Conservation (phyloP, 23 tunicate genomes). For the Styela clava region DNA sequence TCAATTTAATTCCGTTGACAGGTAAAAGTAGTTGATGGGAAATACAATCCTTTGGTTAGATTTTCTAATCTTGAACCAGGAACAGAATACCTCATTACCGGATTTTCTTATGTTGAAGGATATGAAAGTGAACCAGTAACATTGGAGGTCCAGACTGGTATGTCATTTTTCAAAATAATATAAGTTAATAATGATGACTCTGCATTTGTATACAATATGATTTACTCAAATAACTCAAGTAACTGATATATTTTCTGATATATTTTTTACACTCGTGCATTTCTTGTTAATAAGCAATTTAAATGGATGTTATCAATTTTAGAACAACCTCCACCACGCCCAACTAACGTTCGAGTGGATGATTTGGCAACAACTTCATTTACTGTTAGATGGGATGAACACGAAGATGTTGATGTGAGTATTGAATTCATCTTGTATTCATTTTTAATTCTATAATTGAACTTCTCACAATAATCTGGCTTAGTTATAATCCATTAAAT, state of each 20-base stretch:
- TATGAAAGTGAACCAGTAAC: conserved; percentile 2
- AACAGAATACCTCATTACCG: conserved; percentile 21
- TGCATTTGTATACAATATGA: too few relatives aligned
- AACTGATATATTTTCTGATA: too few relatives aligned
- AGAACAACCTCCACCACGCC: not conserved
- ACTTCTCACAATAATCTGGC: too few relatives aligned
- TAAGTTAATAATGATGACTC: too few relatives aligned
- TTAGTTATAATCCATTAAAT: too few relatives aligned
- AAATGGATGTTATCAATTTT: too few relatives aligned
- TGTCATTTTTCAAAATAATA: not conserved
- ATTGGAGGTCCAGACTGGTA: conserved; percentile 9
- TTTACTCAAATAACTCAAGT: too few relatives aligned
- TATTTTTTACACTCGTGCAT: too few relatives aligned
- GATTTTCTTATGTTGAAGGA: not conserved
- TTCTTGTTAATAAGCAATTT: too few relatives aligned
- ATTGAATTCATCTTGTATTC: too few relatives aligned
- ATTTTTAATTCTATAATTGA: too few relatives aligned
- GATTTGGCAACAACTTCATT: not conserved
- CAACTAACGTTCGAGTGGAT: not conserved
- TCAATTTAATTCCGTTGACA: too few relatives aligned
- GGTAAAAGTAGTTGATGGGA: not conserved
- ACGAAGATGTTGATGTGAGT: not conserved
- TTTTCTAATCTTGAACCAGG: conserved; percentile 19
- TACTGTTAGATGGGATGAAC: not conserved
- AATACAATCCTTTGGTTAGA: conserved; percentile 7